A percentile compares a stretch with the other conserved stretches of the same genome.
These are phyloP conservation scores for Nephrocerus scutellatus DNA, from an alignment of 2,888 invertebrate species.

Conservation along the genomic window DNA sequence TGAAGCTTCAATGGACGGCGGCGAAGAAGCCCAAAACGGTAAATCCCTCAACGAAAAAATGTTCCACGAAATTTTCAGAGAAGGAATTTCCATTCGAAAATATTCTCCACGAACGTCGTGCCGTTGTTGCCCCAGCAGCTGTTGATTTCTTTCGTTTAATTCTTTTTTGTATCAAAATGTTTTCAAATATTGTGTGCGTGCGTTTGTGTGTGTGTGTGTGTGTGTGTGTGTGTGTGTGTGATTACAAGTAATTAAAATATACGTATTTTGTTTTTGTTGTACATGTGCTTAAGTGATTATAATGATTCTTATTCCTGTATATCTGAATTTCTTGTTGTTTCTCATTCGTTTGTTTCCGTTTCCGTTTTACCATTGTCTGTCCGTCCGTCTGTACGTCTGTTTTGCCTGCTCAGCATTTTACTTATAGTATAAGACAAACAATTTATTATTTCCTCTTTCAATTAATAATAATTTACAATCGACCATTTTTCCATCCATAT, in stretches of 20 bases:
- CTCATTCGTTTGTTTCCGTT: too few relatives aligned
- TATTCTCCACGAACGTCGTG: not conserved
- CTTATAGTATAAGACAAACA: not conserved
- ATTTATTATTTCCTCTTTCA: not conserved
- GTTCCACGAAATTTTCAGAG: conserved; percentile 37
- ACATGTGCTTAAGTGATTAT: conserved; percentile 19
- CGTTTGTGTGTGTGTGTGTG: conserved; percentile 23
- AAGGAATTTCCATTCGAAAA: conserved; percentile 4
- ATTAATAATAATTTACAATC: conserved; percentile 28
- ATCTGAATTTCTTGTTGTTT: conserved; percentile 33
- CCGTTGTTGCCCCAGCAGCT: too few relatives aligned
- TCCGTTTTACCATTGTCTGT: too few relatives aligned
- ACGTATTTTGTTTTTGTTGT: conserved; percentile 32
- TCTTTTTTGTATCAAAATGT: conserved; percentile 3
- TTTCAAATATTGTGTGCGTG: conserved; percentile 32
- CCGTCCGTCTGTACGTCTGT: too few relatives aligned
- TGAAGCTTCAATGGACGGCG: too few relatives aligned
- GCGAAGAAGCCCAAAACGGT: too few relatives aligned
- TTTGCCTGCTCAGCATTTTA: conserved; percentile 2
- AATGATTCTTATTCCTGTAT: conserved; percentile 22
- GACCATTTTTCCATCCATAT: conserved; percentile 12
- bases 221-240: conserved; percentile 33
- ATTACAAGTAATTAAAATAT: too few relatives aligned
- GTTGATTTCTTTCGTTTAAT: conserved; percentile 3
- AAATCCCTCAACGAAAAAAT: conserved; percentile 30